Conservation (phyloP, 2,797 vertebrate genomes). For the Scolopax bukidnonensis region DNA sequence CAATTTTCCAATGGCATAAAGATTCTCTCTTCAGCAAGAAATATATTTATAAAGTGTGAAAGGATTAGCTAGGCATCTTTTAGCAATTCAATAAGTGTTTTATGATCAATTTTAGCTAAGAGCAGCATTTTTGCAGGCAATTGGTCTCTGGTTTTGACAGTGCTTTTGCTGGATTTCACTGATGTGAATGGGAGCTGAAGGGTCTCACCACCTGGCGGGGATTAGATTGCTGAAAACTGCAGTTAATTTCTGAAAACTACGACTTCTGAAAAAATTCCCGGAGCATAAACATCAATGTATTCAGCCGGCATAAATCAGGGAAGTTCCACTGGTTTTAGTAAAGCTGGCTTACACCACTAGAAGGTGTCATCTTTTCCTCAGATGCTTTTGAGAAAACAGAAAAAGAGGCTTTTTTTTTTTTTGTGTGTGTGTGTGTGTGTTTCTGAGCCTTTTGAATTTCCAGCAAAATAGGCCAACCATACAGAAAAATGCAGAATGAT, state of each 20-base stretch:
- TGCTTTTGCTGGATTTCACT: neutral
- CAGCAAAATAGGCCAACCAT: neutral
- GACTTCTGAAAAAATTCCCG: neutral
- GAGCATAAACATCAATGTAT: neutral
- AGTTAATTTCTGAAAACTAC: neutral
- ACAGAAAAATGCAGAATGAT: neutral
- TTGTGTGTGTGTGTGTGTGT: neutral
- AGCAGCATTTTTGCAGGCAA: neutral
- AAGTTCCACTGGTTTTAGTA: neutral
- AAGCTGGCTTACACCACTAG: neutral
- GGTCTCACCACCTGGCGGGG: neutral
- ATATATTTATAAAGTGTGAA: neutral
- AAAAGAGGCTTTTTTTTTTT: neutral
- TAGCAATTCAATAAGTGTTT: neutral
- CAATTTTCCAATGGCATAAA: neutral
- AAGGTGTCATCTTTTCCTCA: neutral
- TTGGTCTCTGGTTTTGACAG: neutral
- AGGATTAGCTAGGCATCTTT: neutral
- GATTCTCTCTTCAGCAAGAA: neutral
- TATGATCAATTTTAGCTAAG: neutral
- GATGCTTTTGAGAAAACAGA: neutral
- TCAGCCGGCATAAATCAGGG: neutral
- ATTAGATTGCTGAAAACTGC: neutral
- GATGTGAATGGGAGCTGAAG: neutral
- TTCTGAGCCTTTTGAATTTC: neutral